Percentiles rank a stretch among this genome's conserved stretches.
These are phyloP conservation scores for Brachyptera risi DNA, from an alignment of 2,888 invertebrate genomes.

Conservation along the genomic window DNA sequence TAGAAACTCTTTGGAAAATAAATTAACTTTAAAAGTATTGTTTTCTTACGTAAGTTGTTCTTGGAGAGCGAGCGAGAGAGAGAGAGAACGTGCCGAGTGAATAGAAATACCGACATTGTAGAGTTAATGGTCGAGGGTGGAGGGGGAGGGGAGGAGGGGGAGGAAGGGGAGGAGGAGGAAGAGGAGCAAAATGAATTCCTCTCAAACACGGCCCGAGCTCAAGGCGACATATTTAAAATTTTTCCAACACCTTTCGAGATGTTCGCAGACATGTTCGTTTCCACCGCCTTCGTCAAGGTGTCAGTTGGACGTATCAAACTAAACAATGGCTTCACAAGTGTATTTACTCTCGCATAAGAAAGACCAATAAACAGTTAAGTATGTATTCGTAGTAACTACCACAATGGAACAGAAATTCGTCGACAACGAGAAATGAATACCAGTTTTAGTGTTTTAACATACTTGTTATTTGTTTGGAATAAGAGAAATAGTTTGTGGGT, in stretches of 20 bases:
- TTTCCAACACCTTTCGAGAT: background rate
- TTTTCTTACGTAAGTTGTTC: constrained; percentile 16
- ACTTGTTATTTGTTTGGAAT: too few species aligned
- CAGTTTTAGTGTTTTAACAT: too few species aligned
- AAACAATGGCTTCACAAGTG: constrained; percentile 7
- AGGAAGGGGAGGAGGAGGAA: background rate
- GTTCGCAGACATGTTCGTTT: constrained; percentile 2
- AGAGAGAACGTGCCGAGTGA: background rate
- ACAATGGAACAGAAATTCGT: constrained; percentile 9
- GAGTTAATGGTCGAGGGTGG: too few species aligned
- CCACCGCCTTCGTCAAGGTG: background rate
- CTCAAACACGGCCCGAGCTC: background rate
- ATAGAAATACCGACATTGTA: background rate
- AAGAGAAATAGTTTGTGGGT: too few species aligned
- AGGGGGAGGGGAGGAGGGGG: background rate
- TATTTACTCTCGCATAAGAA: background rate
- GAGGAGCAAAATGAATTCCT: constrained; percentile 2
- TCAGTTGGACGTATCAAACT: background rate
- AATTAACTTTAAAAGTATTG: constrained; percentile 14
- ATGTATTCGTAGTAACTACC: background rate
- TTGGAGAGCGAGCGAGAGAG: background rate
- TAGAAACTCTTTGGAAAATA: constrained; percentile 13
- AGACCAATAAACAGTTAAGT: background rate
- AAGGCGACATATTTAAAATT: constrained; percentile 11
- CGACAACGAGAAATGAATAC: too few species aligned